These are phyloP conservation scores for Drosophila prolongata DNA, from an alignment of 2,888 invertebrate genomes.

Conservation along the genomic window DNA sequence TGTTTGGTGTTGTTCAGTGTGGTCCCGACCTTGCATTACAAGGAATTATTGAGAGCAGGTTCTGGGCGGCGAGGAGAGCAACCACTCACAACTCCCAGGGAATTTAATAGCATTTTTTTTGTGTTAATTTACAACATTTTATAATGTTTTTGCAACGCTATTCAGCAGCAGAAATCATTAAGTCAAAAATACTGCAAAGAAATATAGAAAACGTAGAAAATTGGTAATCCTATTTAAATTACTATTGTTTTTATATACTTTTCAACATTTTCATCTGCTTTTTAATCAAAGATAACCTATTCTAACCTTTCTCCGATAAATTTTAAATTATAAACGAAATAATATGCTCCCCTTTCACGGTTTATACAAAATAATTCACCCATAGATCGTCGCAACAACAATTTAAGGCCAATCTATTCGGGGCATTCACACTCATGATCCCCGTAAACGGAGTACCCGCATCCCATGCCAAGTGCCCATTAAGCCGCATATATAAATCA, in stretches of 20 bases:
- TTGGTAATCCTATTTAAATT: too few relatives aligned
- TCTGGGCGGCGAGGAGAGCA: too few relatives aligned
- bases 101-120: not conserved
- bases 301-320: conserved; percentile 19
- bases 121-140: too few relatives aligned
- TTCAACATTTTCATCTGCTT: too few relatives aligned
- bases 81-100: not conserved
- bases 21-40: conserved; percentile 31
- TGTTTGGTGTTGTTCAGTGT: conserved; percentile 25
- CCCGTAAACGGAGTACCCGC: conserved; percentile 24
- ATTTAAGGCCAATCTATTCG: conserved; percentile 22
- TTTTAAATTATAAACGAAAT: conserved; percentile 7
- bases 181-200: not conserved
- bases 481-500: conserved; percentile 73
- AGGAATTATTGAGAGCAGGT: conserved; percentile 10
- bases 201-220: not conserved
- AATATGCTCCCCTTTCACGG: conserved; percentile 10
- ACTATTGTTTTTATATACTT: too few relatives aligned
- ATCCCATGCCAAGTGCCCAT: conserved; percentile 61
- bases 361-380: conserved; percentile 1
- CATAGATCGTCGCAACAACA: conserved; percentile 2
- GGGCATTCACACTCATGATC: conserved; percentile 34
- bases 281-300: not conserved
- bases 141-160: too few relatives aligned
- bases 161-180: too few relatives aligned